Base-by-base conservation (phyloP, 2,797 vertebrate species). In the Acropternis orthonyx region DNA sequence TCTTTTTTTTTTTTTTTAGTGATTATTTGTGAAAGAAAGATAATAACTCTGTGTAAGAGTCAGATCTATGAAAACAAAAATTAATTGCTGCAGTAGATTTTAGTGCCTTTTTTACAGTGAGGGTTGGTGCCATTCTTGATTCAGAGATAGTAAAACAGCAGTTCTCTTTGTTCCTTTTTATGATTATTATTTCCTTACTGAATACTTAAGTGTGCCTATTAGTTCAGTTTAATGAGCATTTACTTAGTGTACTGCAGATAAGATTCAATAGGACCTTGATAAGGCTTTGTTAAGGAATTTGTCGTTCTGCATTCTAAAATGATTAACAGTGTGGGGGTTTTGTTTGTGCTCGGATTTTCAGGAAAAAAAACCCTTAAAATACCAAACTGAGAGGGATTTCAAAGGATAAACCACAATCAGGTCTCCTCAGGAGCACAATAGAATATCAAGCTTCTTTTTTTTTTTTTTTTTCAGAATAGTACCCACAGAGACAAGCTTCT, bases 201-300 rank as follows among this genome's bases (percentile, higher is more conserved):
- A 96, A 96, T 96, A 69, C 48, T 66, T 88, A 91, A 92, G 55
- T 43, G 41, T 59, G 85, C 82, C 94, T 96, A 69, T 97, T 96
- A 95, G 89, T 95, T 86, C 75, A 95, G 74, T 24, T 61, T 96
- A 96, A 94, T 94, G 95, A 97, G 93, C 96, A 95, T 97, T 97
- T 97, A 90, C 95, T 96, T 97, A 89, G 87, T 96, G 95, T 97
- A 96, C 72, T 96, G 75, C 91, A 97, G 93, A 97, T 97, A 97
- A 96, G 77, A 87, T 86, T 89, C 95, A 86, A 80, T 81, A 93
- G 94, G 91, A 89, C 87, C 86, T 93, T 95, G 92, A 95, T 96
- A 96, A 97, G 87, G 87, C 95, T 96, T 96, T 97, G 96, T 96
- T 96, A 96, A 95, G 96, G 94, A 95, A 96, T 96, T 91, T 92